Conservation (phyloP, 1,140 invertebrate species). For the Belonocnema kinseyi region DNA sequence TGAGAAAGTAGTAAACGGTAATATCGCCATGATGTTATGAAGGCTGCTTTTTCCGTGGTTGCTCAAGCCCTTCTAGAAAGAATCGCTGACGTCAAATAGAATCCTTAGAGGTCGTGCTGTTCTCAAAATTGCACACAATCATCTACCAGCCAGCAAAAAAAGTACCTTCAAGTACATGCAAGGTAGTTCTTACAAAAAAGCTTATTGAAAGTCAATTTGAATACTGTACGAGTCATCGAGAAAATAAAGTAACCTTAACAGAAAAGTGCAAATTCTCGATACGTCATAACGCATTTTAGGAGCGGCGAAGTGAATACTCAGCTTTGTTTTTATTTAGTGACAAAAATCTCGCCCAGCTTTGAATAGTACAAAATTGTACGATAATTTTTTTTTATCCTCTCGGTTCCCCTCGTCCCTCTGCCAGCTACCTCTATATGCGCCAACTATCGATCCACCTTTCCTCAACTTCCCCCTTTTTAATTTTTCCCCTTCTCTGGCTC, state of each 20-base stretch:
- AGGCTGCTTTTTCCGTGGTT: conserved; percentile 43
- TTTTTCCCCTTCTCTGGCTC: no score
- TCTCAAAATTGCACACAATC: conserved; percentile 58
- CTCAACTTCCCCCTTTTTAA: no score
- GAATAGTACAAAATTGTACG: no score
- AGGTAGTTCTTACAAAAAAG: conserved; percentile 52
- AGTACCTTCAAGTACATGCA: conserved; percentile 39
- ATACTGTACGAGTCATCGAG: conserved; percentile 41
- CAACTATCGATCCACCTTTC: no score
- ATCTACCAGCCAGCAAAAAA: conserved; percentile 38
- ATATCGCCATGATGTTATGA: conserved; percentile 50
- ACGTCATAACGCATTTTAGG: no score
- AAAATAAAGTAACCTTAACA: background rate
- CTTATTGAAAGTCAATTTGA: conserved; percentile 48
- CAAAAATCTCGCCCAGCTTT: no score
- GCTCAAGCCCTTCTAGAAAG: conserved; percentile 45
- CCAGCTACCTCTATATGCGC: no score
- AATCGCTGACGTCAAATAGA: conserved; percentile 53
- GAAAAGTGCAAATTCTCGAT: no score
- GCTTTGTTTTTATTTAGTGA: no score
- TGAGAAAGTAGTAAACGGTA: conserved; percentile 46
- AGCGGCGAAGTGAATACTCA: no score
- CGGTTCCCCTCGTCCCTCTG: no score
- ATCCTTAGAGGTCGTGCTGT: conserved; percentile 54
- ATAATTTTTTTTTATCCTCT: no score